Base-by-base conservation (phyloP, 1,140 invertebrate genomes). In the Acyrthosiphon pisum region DNA sequence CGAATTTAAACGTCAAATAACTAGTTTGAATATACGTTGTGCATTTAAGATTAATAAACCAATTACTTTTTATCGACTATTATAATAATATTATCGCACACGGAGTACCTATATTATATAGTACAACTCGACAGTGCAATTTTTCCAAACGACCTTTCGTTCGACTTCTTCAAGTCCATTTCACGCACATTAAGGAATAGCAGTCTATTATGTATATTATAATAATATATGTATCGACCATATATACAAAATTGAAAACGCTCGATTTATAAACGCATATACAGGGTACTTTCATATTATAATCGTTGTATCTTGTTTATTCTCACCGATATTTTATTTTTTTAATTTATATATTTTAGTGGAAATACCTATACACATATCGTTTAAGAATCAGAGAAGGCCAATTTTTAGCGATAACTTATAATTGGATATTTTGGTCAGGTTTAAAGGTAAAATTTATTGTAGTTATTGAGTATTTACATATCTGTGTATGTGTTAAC, bases 31-130 rank as follows among this genome's bases (percentile, higher is more conserved):
- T 3, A 26, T 6, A 14, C 41, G 23, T 41, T 84, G 37, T 30
- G 44, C 26, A 44, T 44, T 84, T 84, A 11, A 84, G 83, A 26
- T 46, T 44, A 86, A 86, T 86, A 86, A 86, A 30, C 84, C 84
- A 30, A 86, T 86, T 86, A 44, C 41, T 86, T 46, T 86, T 86
- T 76, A 76, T 46, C 84, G 84, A 84, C 41, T 86, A 30, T 23
- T 86, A 44, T 30, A 46, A 76, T n/a, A 76, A 18, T 68, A 68
- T 76, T 76, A 76, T 76, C 30, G n/a, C 60, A 76, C 60, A 18
- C 60, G n/a, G 14, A n/a, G 30, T n/a, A 30, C 48, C 8, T 11
- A 14, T 60, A 68, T 76, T 18, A 76, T 18, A 76, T 76, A n/a
- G 4, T 53, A 53, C 30, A 30, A 4, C 22, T 18, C 6, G 4